Evolutionary conservation across 2,113 vertebrate species (phyloP).

Genomic region (Polypterus bichir): DNA sequence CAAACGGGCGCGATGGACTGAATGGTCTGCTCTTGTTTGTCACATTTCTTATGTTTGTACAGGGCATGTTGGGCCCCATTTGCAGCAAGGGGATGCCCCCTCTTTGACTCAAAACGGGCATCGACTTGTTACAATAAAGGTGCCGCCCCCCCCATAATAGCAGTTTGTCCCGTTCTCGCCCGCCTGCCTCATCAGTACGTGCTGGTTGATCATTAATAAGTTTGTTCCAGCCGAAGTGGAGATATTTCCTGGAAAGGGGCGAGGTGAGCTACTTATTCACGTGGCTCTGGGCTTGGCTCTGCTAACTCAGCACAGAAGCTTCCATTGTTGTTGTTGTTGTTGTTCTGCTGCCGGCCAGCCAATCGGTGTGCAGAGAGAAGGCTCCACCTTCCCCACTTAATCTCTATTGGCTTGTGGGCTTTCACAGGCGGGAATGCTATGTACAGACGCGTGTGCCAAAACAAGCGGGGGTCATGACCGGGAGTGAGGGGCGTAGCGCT

Average conservation of each 20-base stretch:
- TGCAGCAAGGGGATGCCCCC: too few species aligned
- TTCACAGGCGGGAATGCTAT: conserved; percentile 42
- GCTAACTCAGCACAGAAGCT: conserved; percentile 21
- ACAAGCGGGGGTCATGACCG: conserved; percentile 26
- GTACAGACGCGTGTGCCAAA: conserved; percentile 44
- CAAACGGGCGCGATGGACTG: too few species aligned
- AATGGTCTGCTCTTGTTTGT: too few species aligned
- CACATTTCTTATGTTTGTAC: too few species aligned
- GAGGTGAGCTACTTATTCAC: conserved; percentile 1
- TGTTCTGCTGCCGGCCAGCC: conserved; percentile 24
- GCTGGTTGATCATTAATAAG: too few species aligned
- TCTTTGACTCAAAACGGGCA: too few species aligned
- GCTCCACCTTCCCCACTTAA: conserved; percentile 30
- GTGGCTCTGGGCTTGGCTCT: neutral
- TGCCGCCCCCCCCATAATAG: too few species aligned
- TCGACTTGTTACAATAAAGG: too few species aligned
- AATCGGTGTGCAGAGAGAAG: conserved; percentile 26
- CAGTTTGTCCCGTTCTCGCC: too few species aligned
- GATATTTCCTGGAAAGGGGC: conserved; percentile 2
- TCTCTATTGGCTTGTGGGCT: conserved; percentile 26
- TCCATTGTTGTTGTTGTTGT: conserved; percentile 32
- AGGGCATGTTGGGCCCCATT: too few species aligned
- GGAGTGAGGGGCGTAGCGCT: conserved; percentile 19
- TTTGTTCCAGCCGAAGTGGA: too few species aligned
- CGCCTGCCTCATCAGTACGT: too few species aligned